These are phyloP conservation scores for Polietes domitor DNA, from an alignment of 2,888 invertebrate species.

Conservation along the genomic window DNA sequence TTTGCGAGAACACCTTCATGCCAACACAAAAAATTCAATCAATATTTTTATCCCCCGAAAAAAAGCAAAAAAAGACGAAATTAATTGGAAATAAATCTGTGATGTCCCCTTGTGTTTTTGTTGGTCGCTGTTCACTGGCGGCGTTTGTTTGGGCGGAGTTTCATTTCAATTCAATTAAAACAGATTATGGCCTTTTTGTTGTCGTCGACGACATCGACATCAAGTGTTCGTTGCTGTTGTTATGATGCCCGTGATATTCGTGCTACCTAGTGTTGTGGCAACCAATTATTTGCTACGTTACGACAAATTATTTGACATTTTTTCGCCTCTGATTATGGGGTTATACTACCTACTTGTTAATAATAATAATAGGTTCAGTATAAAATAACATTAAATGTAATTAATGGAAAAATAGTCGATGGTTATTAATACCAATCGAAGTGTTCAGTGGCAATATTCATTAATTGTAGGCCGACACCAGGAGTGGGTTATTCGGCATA, in stretches of 20 bases:
- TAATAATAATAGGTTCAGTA: too few relatives aligned
- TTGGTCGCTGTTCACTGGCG: not conserved
- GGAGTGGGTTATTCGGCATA: too few relatives aligned
- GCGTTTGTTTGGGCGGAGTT: not conserved
- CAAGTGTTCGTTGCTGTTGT: not conserved
- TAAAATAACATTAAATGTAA: too few relatives aligned
- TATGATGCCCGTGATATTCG: too few relatives aligned
- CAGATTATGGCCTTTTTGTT: constrained; percentile 26
- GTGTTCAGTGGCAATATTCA: too few relatives aligned
- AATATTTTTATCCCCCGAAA: constrained; percentile 47
- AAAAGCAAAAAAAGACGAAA: constrained; percentile 41
- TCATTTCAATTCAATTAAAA: constrained; percentile 61
- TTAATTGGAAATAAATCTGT: constrained; percentile 59
- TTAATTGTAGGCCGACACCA: too few relatives aligned
- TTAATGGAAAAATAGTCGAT: too few relatives aligned
- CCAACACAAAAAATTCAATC: constrained; percentile 52
- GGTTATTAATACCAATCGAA: too few relatives aligned
- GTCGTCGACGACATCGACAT: not conserved
- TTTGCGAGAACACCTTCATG: constrained; percentile 16
- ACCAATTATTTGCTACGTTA: constrained; percentile 21
- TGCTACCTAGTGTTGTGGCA: not conserved
- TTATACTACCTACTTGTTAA: too few relatives aligned
- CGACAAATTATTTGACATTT: constrained; percentile 10
- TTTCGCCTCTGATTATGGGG: too few relatives aligned
- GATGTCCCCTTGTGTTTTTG: constrained; percentile 35